These are phyloP conservation scores for Drosophila lutescens DNA, from an alignment of 2,888 invertebrate species.

Conservation along the genomic window DNA sequence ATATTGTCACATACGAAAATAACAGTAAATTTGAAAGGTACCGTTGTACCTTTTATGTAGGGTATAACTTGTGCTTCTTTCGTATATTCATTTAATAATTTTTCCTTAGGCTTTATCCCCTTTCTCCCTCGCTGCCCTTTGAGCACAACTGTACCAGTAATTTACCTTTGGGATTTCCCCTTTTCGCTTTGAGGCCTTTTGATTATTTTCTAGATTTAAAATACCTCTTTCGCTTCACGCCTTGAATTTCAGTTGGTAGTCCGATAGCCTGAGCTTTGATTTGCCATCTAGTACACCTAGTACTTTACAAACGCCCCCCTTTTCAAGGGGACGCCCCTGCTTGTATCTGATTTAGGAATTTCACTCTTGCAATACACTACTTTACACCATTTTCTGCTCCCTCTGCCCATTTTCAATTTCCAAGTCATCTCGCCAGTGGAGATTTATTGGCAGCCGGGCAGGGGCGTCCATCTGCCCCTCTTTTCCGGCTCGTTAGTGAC, in stretches of 20 bases:
- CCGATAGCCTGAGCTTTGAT: conserved; percentile 51
- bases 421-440: conserved; percentile 46
- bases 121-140: neutral
- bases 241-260: conserved; percentile 26
- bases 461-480: conserved; percentile 11
- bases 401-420: conserved; percentile 31
- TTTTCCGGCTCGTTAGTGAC: conserved; percentile 59
- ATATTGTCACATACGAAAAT: too few relatives aligned
- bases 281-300: conserved; percentile 19
- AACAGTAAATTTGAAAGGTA: neutral
- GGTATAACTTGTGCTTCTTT: neutral
- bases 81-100: neutral
- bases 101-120: neutral
- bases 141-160: conserved; percentile 18
- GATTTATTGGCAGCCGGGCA: conserved; percentile 74
- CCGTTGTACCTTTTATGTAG: neutral
- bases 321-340: conserved; percentile 33
- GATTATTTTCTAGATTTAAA: conserved; percentile 34
- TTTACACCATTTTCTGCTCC: conserved; percentile 48
- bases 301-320: neutral
- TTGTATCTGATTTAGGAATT: conserved; percentile 80
- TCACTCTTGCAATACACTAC: conserved; percentile 57
- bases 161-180: conserved; percentile 1
- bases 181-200: conserved; percentile 17
- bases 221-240: conserved; percentile 60